Evolutionary conservation across 2,797 vertebrate genomes (phyloP).

Genomic region (Xerus rutilus): DNA sequence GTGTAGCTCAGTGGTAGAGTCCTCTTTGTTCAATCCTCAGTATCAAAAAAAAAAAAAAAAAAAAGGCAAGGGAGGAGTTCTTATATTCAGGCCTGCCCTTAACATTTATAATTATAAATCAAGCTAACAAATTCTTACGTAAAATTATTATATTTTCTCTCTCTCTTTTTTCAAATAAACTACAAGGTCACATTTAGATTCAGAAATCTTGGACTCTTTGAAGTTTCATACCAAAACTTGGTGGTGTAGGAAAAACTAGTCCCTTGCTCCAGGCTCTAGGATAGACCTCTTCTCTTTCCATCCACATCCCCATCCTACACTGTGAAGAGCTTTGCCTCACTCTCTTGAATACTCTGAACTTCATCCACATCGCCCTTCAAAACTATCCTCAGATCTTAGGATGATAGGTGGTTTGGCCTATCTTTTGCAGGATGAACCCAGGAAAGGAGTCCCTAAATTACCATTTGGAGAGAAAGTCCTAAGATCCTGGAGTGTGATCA

Average conservation of each 20-base stretch:
- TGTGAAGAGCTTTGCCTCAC: too few relatives aligned
- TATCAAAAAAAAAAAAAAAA: neutral
- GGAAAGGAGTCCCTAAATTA: neutral
- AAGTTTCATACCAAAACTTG: neutral
- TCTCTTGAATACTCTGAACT: neutral
- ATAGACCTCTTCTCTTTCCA: neutral
- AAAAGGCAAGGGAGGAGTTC: neutral
- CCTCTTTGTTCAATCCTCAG: too few relatives aligned
- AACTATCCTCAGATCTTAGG: neutral
- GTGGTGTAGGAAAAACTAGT: neutral
- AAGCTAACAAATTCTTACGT: neutral
- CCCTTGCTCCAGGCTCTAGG: neutral
- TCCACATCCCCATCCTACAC: neutral
- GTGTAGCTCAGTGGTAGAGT: too few relatives aligned
- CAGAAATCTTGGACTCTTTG: neutral
- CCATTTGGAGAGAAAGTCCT: neutral
- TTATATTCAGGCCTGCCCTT: neutral
- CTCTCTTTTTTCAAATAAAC: neutral
- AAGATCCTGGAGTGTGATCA: neutral
- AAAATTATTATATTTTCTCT: neutral
- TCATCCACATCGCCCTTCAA: neutral
- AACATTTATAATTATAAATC: neutral
- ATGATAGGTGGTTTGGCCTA: neutral
- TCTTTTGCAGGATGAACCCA: neutral
- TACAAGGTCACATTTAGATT: neutral